These are phyloP conservation scores for Papilio dardanus DNA, from an alignment of 1,140 invertebrate species.

Conservation along the genomic window DNA sequence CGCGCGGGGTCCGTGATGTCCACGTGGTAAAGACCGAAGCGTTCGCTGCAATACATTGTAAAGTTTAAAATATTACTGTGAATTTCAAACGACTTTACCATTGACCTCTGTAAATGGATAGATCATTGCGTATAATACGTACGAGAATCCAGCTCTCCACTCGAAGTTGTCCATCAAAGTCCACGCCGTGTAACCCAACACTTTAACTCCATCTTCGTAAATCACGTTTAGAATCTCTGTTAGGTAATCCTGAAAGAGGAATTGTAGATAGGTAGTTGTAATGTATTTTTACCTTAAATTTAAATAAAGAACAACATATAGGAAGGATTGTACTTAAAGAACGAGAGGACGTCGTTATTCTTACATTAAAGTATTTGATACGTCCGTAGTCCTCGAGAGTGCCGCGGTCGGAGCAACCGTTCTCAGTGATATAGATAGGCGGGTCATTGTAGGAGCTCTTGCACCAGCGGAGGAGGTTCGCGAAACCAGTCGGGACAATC, in stretches of 20 bases:
- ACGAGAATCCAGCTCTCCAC: slow-evolving; percentile 86
- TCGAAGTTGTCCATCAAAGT: slow-evolving; percentile 91
- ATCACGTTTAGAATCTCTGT: slow-evolving; percentile 83
- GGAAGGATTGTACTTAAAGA: background rate
- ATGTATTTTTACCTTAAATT: background rate
- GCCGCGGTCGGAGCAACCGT: slow-evolving; percentile 82
- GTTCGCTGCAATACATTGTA: slow-evolving; percentile 66
- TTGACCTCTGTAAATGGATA: too few species aligned
- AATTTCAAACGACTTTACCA: too few species aligned
- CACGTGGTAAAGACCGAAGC: slow-evolving; percentile 81
- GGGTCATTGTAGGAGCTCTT: slow-evolving; percentile 83
- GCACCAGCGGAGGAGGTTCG: slow-evolving; percentile 84
- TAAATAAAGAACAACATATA: background rate
- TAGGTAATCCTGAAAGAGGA: slow-evolving; percentile 83
- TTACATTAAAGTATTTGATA: slow-evolving; percentile 83
- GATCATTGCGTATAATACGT: slow-evolving; percentile 55
- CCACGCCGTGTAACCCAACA: slow-evolving; percentile 89
- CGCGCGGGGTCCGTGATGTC: slow-evolving; percentile 74
- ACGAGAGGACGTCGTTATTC: slow-evolving; percentile 40
- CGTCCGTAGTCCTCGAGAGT: slow-evolving; percentile 74
- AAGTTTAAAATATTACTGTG: too few species aligned
- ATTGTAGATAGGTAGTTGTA: background rate
- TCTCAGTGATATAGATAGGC: slow-evolving; percentile 86
- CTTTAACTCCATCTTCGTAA: slow-evolving; percentile 85
- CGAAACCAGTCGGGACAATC: slow-evolving; percentile 84